A percentile compares a stretch with the other conserved stretches of the same genome.
Conservation (phyloP, 2,797 vertebrate genomes). For the Allobates femoralis region DNA sequence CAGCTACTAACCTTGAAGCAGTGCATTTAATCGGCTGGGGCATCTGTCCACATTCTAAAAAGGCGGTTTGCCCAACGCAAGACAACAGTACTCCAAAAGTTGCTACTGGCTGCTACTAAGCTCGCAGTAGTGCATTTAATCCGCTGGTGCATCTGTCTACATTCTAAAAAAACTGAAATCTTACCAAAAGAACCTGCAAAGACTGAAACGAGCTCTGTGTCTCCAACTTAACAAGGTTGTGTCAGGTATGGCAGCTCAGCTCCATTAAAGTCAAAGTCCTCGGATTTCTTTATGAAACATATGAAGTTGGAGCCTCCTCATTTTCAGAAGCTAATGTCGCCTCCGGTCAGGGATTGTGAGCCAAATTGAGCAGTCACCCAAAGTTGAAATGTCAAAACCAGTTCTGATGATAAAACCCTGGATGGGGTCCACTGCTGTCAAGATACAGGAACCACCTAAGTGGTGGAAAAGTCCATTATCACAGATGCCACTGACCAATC, state of each 20-base stretch:
- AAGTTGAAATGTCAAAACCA: slow-evolving; percentile 70
- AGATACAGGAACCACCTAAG: slow-evolving; percentile 67
- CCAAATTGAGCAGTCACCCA: slow-evolving; percentile 72
- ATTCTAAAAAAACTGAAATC: slow-evolving; percentile 66
- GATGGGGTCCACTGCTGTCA: slow-evolving; percentile 76
- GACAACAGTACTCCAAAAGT: too few relatives aligned
- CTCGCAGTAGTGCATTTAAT: too few relatives aligned
- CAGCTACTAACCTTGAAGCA: too few relatives aligned
- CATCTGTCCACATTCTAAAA: too few relatives aligned
- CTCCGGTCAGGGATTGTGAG: slow-evolving; percentile 85
- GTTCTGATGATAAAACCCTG: slow-evolving; percentile 86
- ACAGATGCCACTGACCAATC: slow-evolving; percentile 74
- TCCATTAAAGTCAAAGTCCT: too few relatives aligned
- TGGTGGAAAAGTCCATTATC: slow-evolving; percentile 65
- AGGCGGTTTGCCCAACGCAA: too few relatives aligned
- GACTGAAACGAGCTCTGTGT: slow-evolving; percentile 69
- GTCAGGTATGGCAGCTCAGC: too few relatives aligned
- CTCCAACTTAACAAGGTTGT: slow-evolving; percentile 66
- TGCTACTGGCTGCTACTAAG: too few relatives aligned
- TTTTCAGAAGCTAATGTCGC: slow-evolving; percentile 84
- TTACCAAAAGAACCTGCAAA: slow-evolving; percentile 70
- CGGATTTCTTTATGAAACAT: slow-evolving; percentile 76
- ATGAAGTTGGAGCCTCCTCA: slow-evolving; percentile 78
- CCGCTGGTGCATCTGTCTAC: too few relatives aligned
- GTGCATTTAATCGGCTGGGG: too few relatives aligned